Percentiles rank a stretch among this genome's conserved stretches.
These are phyloP conservation scores for Paramuricea clavata DNA, from an alignment of 92 coral and sea anemone species.

Conservation along the genomic window DNA sequence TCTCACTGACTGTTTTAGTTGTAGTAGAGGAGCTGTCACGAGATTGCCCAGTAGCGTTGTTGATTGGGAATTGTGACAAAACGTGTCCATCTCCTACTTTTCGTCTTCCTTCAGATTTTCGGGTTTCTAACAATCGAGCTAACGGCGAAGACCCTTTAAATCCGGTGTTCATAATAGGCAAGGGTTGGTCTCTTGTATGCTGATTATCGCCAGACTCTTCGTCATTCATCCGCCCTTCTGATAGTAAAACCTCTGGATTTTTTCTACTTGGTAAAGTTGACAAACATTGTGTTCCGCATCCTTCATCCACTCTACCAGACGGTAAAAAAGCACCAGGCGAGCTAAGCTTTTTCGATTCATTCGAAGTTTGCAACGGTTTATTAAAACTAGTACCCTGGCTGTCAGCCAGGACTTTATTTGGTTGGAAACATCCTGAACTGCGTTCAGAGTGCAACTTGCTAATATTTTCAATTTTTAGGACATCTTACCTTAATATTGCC, in stretches of 20 bases:
- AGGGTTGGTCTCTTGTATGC: background rate
- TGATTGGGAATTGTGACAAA: no score
- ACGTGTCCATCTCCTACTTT: background rate
- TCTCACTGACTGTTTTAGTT: no score
- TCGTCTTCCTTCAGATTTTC: background rate
- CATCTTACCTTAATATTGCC: slow-evolving; percentile 58
- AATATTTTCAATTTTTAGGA: background rate
- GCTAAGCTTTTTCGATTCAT: background rate
- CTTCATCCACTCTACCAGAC: background rate
- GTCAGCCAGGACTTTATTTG: background rate
- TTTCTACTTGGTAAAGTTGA: background rate
- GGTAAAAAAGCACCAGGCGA: background rate
- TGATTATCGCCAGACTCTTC: background rate
- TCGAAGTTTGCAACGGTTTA: background rate
- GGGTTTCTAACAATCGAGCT: background rate
- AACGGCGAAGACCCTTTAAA: background rate
- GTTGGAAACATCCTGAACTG: background rate
- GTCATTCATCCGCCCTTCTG: background rate
- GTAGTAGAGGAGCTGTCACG: no score
- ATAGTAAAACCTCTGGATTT: background rate
- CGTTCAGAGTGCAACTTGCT: background rate
- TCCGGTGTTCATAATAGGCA: background rate
- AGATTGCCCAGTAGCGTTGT: no score
- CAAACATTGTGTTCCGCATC: no score
- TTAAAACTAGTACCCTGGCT: background rate